Conservation (phyloP, 2,797 vertebrate genomes). For the Columba guinea region DNA sequence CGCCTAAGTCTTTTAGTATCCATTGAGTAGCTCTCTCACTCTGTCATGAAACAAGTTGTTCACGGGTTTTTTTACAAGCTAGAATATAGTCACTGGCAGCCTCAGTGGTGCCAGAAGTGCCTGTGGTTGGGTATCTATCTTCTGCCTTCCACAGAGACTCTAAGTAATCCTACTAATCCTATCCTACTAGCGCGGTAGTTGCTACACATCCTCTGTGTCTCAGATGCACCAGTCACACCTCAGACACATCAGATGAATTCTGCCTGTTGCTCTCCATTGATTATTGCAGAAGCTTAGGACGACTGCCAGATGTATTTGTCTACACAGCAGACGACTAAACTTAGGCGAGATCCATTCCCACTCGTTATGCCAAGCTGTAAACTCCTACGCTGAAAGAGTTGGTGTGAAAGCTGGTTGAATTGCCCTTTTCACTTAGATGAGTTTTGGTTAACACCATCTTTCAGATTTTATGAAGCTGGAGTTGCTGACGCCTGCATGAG, state of each 20-base stretch:
- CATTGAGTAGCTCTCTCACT: not conserved
- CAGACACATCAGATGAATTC: not conserved
- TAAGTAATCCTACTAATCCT: not conserved
- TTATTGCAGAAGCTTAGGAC: not conserved
- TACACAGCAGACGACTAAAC: not conserved
- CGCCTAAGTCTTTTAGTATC: not conserved
- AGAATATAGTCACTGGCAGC: not conserved
- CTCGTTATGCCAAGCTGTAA: not conserved
- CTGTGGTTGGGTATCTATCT: not conserved
- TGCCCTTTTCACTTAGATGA: not conserved
- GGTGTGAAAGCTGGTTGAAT: not conserved
- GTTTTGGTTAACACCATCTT: not conserved
- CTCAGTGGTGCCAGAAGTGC: not conserved
- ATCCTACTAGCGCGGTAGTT: not conserved
- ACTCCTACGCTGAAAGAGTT: not conserved
- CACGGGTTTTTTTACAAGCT: not conserved
- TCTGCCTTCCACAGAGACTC: not conserved
- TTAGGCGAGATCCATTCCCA: not conserved
- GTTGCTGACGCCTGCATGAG: not conserved
- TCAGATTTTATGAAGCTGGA: not conserved
- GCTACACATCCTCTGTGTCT: not conserved
- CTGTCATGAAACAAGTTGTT: not conserved
- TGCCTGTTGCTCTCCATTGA: not conserved
- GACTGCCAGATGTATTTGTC: not conserved
- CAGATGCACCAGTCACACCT: not conserved